These are phyloP conservation scores for Gerris lacustris DNA, from an alignment of 2,888 invertebrate genomes.

Conservation along the genomic window DNA sequence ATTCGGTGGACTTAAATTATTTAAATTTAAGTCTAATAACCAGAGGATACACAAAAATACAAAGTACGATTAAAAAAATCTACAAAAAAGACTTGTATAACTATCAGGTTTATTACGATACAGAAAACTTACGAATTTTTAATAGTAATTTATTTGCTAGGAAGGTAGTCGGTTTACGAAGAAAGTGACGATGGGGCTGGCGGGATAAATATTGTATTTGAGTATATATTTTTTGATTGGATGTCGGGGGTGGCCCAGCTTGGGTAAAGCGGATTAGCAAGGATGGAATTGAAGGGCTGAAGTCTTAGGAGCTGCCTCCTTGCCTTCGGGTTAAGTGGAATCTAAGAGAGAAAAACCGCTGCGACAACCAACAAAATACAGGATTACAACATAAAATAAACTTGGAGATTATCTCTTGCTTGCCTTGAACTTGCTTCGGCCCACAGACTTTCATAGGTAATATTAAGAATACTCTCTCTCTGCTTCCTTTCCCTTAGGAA, in stretches of 20 bases:
- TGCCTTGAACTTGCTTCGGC: too few relatives aligned
- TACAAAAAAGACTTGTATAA: too few relatives aligned
- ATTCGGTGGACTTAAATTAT: too few relatives aligned
- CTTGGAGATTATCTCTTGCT: not conserved
- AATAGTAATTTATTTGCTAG: too few relatives aligned
- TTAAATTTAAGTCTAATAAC: too few relatives aligned
- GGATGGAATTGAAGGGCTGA: not conserved
- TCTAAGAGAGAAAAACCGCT: not conserved
- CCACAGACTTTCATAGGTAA: not conserved
- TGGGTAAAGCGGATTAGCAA: not conserved
- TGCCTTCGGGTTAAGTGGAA: conserved; percentile 1
- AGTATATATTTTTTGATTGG: conserved; percentile 1
- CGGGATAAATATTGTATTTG: conserved; percentile 1
- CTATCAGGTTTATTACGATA: too few relatives aligned
- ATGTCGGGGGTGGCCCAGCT: not conserved
- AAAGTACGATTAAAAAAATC: too few relatives aligned
- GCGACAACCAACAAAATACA: conserved; percentile 1
- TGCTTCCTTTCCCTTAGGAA: too few relatives aligned
- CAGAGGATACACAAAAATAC: too few relatives aligned
- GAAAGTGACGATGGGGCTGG: not conserved
- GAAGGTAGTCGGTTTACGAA: too few relatives aligned
- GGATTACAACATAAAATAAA: conserved; percentile 2
- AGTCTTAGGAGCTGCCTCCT: not conserved
- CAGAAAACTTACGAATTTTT: too few relatives aligned
- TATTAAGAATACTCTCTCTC: not conserved